Base-by-base conservation (phyloP, 2,113 vertebrate species). In the Chionis minor region DNA sequence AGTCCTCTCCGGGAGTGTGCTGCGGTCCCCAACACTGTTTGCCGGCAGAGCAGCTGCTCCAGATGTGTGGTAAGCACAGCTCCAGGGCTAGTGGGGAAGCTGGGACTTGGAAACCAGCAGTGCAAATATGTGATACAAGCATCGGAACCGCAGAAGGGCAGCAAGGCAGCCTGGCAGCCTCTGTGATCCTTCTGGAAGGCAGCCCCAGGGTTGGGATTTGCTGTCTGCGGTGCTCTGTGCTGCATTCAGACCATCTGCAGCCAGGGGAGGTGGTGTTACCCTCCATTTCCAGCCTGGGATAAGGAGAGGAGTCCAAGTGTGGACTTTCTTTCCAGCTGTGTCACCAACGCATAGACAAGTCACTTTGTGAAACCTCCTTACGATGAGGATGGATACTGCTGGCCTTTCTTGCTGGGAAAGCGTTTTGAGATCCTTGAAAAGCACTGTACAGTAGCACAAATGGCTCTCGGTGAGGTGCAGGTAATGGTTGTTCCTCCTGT, bases 11-110 rank as follows among this genome's bases (percentile, higher is more conserved):
- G 56, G 73, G 52, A 85, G 66, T 0, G 0, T 72, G 74, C 45
- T 65, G 66, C 0, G 0, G 26, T 87, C 58, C 58, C 73, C 3
- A 5, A 2, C 0, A 0, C 26, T 12, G 12, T 86, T 73, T 78
- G 51, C 47, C 84, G 84, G 38, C 84, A 84, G 74, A 96, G 35
- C 77, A 93, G 54, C 73, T 94, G 52, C 56, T 96, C 72, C 85
- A 95, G 65, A 67, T 72, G 58, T 80, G 70, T 72, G 61, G 26
- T 55, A 40, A 92, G 78, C 89, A 74, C 40, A 89, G n/a, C 71
- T 93, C 45, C 47, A 79, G 44, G n/a, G 28, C 35, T 59, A 28
- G 1, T 5, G 6, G 56, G 55, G 44, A 77, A 89, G 49, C 10
- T 73, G 30, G 42, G 69, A 24, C 54, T 81, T 81, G 51, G 67